phyloP scores from a whole-genome alignment of 2,797 vertebrate species.

The Menidia menidia region DNA sequence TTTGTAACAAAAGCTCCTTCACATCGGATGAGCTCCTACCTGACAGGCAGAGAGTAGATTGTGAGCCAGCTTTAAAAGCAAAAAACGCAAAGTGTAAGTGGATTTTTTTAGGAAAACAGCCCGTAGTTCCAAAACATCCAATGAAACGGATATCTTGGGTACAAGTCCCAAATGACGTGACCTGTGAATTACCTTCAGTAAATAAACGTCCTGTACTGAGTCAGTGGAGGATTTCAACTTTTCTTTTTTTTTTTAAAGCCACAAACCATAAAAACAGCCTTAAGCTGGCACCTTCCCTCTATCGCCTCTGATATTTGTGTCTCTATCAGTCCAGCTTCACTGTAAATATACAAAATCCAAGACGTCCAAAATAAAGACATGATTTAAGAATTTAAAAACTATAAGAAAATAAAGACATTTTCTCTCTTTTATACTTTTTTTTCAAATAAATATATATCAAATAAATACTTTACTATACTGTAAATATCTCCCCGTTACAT shows the following conservation, averaged over 20 bases:
- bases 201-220: background rate
- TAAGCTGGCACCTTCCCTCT: background rate
- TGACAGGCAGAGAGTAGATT: too few relatives aligned
- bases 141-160: background rate
- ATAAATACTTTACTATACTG: slow-evolving; percentile 62
- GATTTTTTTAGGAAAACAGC: slow-evolving; percentile 52
- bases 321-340: slow-evolving; percentile 10
- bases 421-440: slow-evolving; percentile 60
- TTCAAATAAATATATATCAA: slow-evolving; percentile 75
- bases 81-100: background rate
- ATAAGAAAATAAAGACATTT: slow-evolving; percentile 82
- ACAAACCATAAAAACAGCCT: slow-evolving; percentile 38
- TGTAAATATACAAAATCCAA: slow-evolving; percentile 61
- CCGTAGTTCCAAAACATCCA: background rate
- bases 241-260: slow-evolving; percentile 40
- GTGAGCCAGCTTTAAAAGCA: too few relatives aligned
- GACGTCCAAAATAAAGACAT: slow-evolving; percentile 65
- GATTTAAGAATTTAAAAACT: slow-evolving; percentile 69
- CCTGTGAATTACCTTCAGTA: background rate
- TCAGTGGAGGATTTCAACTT: background rate
- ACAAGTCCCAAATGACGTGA: background rate
- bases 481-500: slow-evolving; percentile 56
- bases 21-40: too few relatives aligned
- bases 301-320: slow-evolving; percentile 5
- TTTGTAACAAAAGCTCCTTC: background rate